Evolutionary conservation across 1,140 invertebrate species (phyloP), one percentile per base, ranked within the genome.

Genomic region (Mylabris phalerata): DNA sequence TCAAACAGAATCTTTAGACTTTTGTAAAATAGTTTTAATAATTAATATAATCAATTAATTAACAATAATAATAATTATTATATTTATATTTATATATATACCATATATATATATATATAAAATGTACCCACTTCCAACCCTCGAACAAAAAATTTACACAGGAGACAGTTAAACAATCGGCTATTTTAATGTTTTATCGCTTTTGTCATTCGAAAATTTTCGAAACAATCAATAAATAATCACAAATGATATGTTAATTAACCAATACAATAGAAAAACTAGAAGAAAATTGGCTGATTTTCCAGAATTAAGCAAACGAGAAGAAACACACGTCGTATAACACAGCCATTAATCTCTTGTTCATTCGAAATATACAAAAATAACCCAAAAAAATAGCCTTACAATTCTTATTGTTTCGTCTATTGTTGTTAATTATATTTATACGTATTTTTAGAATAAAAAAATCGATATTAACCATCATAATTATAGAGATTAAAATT

Each of bases 11-110:
- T 32, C 32, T 5, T 32, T 32, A 32, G 19, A 19, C 7, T 32
- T 32, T 32, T 32, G 32, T 32, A 32, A 65, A 69, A 69, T 62
- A 67, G 67, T 65, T 67, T 58, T 59, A 51, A 62, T 50, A 32
- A 32, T 32, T 32, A 32, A 32, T 32, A 32, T 32, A 32, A 32
- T 32, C 32, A 32, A 32, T 32, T 32, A 32, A 19, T 19, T 19
- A 19, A 19, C 19, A 19, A 32, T 7, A 32, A 32, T 32, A 32
- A 32, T 32, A 32, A 32, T 32, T 32, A 32, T 32, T 32, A 7
- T 32, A 32, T 32, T 32, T 32, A 32, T 68, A 69, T 69, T 63
- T 66, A 71, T 71, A 68, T 62, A 64, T 48, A 68, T 67, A 69
- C 65, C 68, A 60, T 64, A 32, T 32, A 32, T 32, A 32, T 32